These are phyloP conservation scores for Chloromyia formosa DNA, from an alignment of 2,888 invertebrate species.

Conservation along the genomic window DNA sequence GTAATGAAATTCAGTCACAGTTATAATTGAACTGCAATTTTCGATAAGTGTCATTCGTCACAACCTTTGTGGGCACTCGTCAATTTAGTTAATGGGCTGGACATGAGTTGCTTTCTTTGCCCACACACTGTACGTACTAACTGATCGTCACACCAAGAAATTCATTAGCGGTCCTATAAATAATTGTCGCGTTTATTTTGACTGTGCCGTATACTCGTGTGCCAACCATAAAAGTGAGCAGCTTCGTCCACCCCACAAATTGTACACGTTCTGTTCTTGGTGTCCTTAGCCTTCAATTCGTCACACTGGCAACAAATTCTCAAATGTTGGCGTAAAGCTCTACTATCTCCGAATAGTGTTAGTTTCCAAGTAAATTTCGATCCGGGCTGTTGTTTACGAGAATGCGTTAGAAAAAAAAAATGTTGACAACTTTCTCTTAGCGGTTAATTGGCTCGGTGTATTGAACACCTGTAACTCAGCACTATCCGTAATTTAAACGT, in stretches of 20 bases:
- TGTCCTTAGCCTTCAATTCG: constrained; percentile 39
- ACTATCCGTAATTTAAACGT: constrained; percentile 7
- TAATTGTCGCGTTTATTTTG: constrained; percentile 29
- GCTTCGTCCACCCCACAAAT: constrained; percentile 7
- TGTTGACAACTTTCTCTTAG: neutral
- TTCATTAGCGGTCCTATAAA: constrained; percentile 26
- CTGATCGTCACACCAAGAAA: neutral
- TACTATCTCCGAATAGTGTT: neutral
- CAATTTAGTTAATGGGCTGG: too few relatives aligned
- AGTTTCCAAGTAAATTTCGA: neutral
- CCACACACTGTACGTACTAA: constrained; percentile 12
- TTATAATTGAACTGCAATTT: too few relatives aligned
- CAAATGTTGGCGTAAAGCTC: neutral
- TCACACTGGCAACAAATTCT: constrained; percentile 28
- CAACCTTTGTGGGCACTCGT: too few relatives aligned
- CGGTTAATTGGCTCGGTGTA: neutral
- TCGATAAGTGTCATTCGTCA: too few relatives aligned
- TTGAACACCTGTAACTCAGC: constrained; percentile 1
- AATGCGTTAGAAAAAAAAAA: neutral
- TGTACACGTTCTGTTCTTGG: neutral
- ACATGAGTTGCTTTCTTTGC: neutral
- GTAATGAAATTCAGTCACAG: too few relatives aligned
- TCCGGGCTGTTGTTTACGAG: too few relatives aligned
- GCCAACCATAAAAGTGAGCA: constrained; percentile 18
- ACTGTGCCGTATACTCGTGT: constrained; percentile 22